phyloP scores from a whole-genome alignment of 2,113 vertebrate genomes.

The Planiliza haematocheilus region DNA sequence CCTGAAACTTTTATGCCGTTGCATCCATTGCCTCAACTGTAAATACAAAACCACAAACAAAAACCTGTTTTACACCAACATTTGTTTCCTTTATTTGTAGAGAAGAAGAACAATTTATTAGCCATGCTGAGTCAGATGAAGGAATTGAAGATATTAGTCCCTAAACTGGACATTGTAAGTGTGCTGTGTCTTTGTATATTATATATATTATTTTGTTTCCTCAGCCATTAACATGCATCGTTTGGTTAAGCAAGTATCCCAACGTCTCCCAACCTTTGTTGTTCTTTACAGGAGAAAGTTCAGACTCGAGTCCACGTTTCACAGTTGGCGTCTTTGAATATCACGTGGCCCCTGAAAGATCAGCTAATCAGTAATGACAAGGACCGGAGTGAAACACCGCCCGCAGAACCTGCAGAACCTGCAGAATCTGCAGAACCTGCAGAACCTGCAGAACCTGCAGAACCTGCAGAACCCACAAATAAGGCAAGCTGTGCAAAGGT shows the following conservation, averaged over 20 bases:
- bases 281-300: constrained; percentile 17
- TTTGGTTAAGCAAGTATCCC: too few species aligned
- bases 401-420: constrained; percentile 79
- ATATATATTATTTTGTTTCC: not conserved
- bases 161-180: constrained; percentile 59
- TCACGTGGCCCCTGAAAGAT: constrained; percentile 79
- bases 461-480: constrained; percentile 84
- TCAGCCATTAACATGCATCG: too few species aligned
- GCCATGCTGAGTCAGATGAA: constrained; percentile 19
- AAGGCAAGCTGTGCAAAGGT: constrained; percentile 87
- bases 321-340: constrained; percentile 36
- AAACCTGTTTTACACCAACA: not conserved
- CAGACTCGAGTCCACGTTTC: not conserved
- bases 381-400: constrained; percentile 82
- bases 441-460: constrained; percentile 78
- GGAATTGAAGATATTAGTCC: constrained; percentile 44
- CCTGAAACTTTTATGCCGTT: not conserved
- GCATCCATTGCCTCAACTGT: too few species aligned
- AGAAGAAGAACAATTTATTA: not conserved
- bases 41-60: not conserved
- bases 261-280: not conserved
- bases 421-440: constrained; percentile 80
- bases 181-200: not conserved
- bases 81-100: not conserved
- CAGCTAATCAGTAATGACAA: constrained; percentile 86